Evolutionary conservation across 2,888 invertebrate species (phyloP), one percentile per base, ranked within the genome.

Genomic region (Hydrotaea diabolus): DNA sequence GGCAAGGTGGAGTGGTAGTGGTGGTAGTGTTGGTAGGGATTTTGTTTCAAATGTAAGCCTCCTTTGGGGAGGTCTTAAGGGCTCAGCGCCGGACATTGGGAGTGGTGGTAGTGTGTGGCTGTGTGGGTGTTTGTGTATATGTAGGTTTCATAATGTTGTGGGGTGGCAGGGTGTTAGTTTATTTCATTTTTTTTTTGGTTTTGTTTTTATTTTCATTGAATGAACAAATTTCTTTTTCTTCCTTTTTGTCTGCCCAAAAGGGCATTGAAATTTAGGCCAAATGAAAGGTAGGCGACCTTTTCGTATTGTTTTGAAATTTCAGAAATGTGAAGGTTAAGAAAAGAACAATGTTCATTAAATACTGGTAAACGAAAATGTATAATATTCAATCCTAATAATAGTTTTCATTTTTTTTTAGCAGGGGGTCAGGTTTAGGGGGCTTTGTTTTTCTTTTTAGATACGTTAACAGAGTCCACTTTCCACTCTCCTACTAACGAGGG

Each of bases 281-380:
- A 78, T 75, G 64, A 49, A 78, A 83, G 74, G 66, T 31, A 31
- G 31, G 2, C 77, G 72, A 85, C 78, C 74, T 77, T 81, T 85
- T 75, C 57, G 62, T 39, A 11, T 39, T 39, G 39, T 39, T 39
- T 39, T 39, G 39, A 39, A 85, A 53, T 87, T 76, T 81, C 77
- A 55, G 74, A 75, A 79, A 21, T 55, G 46, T 19, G 17, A 55
- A 36, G 36, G 81, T 84, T 86, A 87, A 87, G 88, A 89, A 91
- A 91, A 91, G 89, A 89, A 90, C 89, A 90, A 88, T 91, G 91
- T 92, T 92, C 92, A 91, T 91, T 92, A 92, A 92, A 92, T 92
- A 92, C 92, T 91, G 91, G 93, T 93, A 93, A 91, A 93, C 93
- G 93, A 92, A 93, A 93, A 93, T 93, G 93, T 93, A 93, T 92